phyloP scores from a whole-genome alignment of 2,888 invertebrate genomes.

The Lycaena phlaeas region DNA sequence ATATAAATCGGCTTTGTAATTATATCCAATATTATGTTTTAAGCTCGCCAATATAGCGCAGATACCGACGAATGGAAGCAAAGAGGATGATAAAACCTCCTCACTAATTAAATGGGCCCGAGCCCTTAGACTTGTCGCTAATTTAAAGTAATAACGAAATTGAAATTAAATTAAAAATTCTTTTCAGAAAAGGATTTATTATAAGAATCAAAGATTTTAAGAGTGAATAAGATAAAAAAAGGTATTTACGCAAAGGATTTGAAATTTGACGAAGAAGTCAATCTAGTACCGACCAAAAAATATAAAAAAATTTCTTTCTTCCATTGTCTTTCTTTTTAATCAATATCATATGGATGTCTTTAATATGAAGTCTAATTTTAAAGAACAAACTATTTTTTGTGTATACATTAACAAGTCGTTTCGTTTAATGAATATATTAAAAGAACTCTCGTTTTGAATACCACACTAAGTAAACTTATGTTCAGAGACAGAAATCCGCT shows the following conservation, averaged over 20 bases:
- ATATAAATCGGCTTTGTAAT: conserved; percentile 17
- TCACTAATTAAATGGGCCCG: conserved; percentile 67
- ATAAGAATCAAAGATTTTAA: background rate
- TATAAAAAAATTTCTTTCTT: too few species aligned
- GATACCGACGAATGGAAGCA: conserved; percentile 55
- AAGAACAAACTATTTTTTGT: too few species aligned
- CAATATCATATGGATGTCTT: too few species aligned
- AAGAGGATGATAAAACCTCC: conserved; percentile 63
- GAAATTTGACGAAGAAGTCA: too few species aligned
- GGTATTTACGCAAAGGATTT: background rate
- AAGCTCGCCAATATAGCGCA: conserved; percentile 55
- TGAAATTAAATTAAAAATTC: conserved; percentile 34
- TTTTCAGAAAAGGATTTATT: conserved; percentile 14
- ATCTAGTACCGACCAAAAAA: too few species aligned
- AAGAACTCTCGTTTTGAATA: too few species aligned
- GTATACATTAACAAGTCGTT: too few species aligned
- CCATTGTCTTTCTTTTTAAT: too few species aligned
- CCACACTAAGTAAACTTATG: too few species aligned
- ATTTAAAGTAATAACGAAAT: conserved; percentile 59
- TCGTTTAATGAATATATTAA: too few species aligned
- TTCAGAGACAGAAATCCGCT: too few species aligned
- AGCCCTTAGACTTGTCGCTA: conserved; percentile 66
- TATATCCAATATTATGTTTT: conserved; percentile 49
- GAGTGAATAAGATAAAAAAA: background rate
- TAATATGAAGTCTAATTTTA: too few species aligned